phyloP scores from a whole-genome alignment of 2,113 vertebrate species.

The Butorides virescens region DNA sequence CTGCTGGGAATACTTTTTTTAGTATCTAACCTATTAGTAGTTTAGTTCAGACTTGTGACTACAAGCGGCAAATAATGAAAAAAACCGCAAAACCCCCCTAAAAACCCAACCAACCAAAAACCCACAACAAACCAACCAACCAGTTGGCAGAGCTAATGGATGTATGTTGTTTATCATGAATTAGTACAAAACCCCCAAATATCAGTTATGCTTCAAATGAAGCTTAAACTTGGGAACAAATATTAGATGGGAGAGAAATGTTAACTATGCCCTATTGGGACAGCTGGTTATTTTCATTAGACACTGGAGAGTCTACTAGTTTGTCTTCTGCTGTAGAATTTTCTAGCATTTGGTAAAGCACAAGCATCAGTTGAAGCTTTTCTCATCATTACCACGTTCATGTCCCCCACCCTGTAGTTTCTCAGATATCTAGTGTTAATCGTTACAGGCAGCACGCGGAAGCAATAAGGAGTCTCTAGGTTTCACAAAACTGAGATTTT shows the following conservation, averaged over 20 bases:
- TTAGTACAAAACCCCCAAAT: not conserved
- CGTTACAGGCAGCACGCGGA: not conserved
- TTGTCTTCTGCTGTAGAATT: accelerated
- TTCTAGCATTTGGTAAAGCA: not conserved
- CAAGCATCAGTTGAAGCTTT: not conserved
- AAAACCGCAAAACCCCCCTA: too few relatives aligned
- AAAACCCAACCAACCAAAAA: not conserved
- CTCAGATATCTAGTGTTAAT: not conserved
- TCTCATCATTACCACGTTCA: not conserved
- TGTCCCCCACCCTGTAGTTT: not conserved
- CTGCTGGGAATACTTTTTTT: not conserved
- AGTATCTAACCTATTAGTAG: not conserved
- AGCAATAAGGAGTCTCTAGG: not conserved
- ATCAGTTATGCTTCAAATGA: not conserved
- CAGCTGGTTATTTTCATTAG: not conserved
- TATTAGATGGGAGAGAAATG: not conserved
- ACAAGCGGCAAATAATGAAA: not conserved
- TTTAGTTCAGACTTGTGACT: not conserved
- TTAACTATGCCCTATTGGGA: not conserved
- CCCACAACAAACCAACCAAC: not conserved
- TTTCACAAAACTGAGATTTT: not conserved
- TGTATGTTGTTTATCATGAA: not conserved
- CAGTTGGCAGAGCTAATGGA: too few relatives aligned
- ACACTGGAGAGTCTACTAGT: not conserved
- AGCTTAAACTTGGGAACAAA: not conserved